These are phyloP conservation scores for Pristiophorus japonicus DNA, from an alignment of 2,113 vertebrate species.

Conservation along the genomic window DNA sequence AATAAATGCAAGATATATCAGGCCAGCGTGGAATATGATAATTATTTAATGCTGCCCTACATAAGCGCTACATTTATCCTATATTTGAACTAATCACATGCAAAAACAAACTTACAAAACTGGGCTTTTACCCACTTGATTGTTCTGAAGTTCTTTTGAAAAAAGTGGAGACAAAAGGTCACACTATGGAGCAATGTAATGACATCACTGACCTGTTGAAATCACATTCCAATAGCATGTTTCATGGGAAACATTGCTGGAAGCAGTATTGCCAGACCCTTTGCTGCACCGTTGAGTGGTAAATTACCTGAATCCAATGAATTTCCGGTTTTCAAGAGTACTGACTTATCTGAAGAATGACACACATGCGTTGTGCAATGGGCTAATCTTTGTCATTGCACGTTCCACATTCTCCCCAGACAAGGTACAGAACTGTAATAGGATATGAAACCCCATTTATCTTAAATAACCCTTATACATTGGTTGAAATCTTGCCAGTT, in stretches of 20 bases:
- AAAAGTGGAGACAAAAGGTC: not conserved
- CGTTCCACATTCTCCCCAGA: not conserved
- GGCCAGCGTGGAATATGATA: not conserved
- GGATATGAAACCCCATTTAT: not conserved
- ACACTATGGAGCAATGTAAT: not conserved
- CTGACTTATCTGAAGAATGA: not conserved
- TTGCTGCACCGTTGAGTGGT: not conserved
- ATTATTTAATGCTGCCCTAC: not conserved
- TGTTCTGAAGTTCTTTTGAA: not conserved
- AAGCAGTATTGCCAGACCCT: not conserved
- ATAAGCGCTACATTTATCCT: not conserved
- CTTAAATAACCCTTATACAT: not conserved
- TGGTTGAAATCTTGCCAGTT: not conserved
- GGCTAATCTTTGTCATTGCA: not conserved
- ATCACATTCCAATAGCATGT: slow-evolving; percentile 1
- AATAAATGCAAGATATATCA: not conserved
- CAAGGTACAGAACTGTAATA: not conserved
- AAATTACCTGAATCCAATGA: not conserved
- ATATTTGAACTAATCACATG: not conserved
- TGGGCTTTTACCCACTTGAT: not conserved
- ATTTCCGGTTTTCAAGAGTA: not conserved
- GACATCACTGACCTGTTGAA: slow-evolving; percentile 10
- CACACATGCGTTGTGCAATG: not conserved
- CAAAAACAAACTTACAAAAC: not conserved
- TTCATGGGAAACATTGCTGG: not conserved